These are phyloP conservation scores for Ginglymostoma cirratum DNA, from an alignment of 2,113 vertebrate species.

Conservation along the genomic window DNA sequence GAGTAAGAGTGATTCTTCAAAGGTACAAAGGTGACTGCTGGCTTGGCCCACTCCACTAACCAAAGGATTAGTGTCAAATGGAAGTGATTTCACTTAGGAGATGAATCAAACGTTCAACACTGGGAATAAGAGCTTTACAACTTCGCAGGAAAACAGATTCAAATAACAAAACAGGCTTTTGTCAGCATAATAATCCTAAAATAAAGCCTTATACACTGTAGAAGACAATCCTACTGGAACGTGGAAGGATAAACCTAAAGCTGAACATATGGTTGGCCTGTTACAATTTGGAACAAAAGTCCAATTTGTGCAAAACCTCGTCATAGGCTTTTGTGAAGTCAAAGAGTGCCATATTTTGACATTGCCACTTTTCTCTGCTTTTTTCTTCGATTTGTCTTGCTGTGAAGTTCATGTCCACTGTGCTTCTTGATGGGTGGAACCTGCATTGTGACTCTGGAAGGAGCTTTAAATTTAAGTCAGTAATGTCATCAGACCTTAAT, in stretches of 20 bases:
- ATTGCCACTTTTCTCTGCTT: no score
- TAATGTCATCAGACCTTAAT: no score
- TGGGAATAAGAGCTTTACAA: slow-evolving; percentile 16
- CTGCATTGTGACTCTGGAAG: no score
- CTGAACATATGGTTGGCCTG: background rate
- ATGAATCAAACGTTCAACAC: slow-evolving; percentile 15
- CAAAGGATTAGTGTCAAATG: slow-evolving; percentile 32
- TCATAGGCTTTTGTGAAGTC: no score
- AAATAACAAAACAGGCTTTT: background rate
- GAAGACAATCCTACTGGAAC: background rate
- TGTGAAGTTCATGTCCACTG: no score
- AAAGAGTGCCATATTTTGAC: no score
- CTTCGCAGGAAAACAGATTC: background rate
- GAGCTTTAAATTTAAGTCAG: no score
- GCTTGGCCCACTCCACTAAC: background rate
- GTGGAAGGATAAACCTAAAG: background rate
- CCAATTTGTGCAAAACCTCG: background rate
- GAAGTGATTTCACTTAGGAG: slow-evolving; percentile 8
- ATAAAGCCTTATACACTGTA: background rate
- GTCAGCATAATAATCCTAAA: background rate
- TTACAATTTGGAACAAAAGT: background rate
- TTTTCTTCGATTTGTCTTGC: no score
- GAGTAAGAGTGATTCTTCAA: background rate
- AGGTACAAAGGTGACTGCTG: background rate
- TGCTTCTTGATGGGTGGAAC: no score